Conservation (phyloP, 2,113 vertebrate species). For the Semnornis frantzii region DNA sequence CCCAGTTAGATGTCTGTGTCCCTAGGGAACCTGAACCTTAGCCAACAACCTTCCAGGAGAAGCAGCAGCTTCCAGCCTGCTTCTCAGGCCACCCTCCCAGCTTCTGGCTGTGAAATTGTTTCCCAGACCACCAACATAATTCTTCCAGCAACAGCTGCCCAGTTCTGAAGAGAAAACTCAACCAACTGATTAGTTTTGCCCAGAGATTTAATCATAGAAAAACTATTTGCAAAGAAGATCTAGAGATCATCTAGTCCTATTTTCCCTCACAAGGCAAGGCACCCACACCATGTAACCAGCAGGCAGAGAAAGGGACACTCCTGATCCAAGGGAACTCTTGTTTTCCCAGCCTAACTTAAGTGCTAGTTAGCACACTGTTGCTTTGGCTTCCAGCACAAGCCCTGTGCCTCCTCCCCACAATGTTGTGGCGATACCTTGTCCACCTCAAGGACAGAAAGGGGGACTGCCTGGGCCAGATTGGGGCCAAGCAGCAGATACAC, state of each 20-base stretch:
- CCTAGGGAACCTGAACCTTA: not conserved
- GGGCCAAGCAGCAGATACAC: not conserved
- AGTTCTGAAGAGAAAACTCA: not conserved
- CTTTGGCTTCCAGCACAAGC: not conserved
- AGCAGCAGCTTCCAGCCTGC: not conserved
- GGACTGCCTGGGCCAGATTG: not conserved
- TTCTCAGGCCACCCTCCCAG: not conserved
- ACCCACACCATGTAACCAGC: not conserved
- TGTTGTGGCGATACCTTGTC: not conserved
- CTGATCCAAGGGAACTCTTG: not conserved
- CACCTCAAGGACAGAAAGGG: not conserved
- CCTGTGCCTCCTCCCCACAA: not conserved
- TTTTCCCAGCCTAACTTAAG: not conserved
- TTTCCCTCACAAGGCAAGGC: not conserved
- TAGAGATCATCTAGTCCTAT: not conserved
- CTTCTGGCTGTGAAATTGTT: not conserved
- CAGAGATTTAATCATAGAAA: not conserved
- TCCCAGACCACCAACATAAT: not conserved
- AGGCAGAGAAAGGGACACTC: not conserved
- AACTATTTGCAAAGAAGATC: not conserved
- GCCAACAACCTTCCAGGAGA: not conserved
- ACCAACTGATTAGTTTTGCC: not conserved
- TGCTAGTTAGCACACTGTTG: not conserved
- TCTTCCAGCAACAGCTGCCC: accelerated
- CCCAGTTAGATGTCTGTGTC: not conserved